phyloP scores from a whole-genome alignment of 2,113 vertebrate genomes.

The Nibea coibor region DNA sequence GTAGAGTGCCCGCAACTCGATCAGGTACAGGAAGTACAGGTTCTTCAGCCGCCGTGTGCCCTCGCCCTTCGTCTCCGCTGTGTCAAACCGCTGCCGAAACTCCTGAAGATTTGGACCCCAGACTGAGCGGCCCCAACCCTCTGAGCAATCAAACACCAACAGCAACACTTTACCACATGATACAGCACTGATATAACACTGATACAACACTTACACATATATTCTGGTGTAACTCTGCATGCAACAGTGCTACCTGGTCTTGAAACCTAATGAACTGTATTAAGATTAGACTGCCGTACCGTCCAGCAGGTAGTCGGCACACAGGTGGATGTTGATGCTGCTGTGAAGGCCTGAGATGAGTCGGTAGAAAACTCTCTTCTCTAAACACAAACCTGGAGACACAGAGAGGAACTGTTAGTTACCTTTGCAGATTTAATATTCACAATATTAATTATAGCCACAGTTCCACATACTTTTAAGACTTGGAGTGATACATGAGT shows the following conservation, averaged over 20 bases:
- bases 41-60: slow-evolving; percentile 95
- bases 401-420: background rate
- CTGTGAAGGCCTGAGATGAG: slow-evolving; percentile 97
- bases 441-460: background rate
- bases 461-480: background rate
- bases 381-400: slow-evolving; percentile 91
- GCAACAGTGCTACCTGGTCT: background rate
- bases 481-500: too few relatives aligned
- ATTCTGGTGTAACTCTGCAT: background rate
- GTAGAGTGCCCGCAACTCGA: slow-evolving; percentile 94
- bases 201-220: too few relatives aligned
- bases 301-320: slow-evolving; percentile 92
- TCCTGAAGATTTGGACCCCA: slow-evolving; percentile 95
- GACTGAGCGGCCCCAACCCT: slow-evolving; percentile 90
- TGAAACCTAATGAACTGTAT: background rate
- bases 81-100: slow-evolving; percentile 91
- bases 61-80: slow-evolving; percentile 91
- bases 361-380: slow-evolving; percentile 97
- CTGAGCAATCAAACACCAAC: slow-evolving; percentile 67
- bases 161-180: background rate
- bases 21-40: slow-evolving; percentile 95
- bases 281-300: slow-evolving; percentile 79
- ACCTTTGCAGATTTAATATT: background rate
- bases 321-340: slow-evolving; percentile 97
- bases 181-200: too few relatives aligned